Evolutionary conservation across 2,888 invertebrate species (phyloP), one percentile per base, ranked within the genome.

Genomic region (Phengaris arion): DNA sequence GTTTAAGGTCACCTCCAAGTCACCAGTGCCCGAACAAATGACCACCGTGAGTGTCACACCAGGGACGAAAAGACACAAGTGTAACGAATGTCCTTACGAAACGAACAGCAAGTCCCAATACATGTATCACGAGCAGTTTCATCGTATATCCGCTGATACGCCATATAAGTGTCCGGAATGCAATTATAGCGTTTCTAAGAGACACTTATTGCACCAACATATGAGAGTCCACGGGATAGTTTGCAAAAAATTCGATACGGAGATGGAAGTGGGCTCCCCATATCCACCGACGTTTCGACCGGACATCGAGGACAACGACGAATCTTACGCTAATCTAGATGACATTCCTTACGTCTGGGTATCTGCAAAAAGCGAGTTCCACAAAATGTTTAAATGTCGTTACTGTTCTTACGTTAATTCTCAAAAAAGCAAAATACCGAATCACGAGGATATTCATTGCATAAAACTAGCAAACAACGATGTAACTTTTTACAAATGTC

Each of bases 31-130:
- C 15, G 89, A 90, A 15, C 81, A 78, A 52, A 51, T 76, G 57
- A 73, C 74, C 78, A 82, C 55, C 81, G 85, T 69, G 79, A 82
- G n/a, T 86, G 88, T 82, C 73, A 74, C 86, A 1, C 80, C 81
- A 35, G 79, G 84, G 10, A 89, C 90, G 5, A 97, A 97, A 83
- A 95, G 96, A 78, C 97, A 97, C 86, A 95, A 95, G 84, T 98
- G 98, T 85, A 94, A 95, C 6, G 95, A 96, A 76, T 98, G 98
- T 86, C 97, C 98, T 0, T 98, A 97, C 85, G 96, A 96, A 80
- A 97, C 97, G 59, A 97, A 97, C 85, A 97, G 97, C 85, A 97
- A 97, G 86, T 97, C 97, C 48, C 97, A 98, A 87, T 97, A 96
- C 87, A 95, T 96, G 85, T 97, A 98, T 85, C 98, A 98, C 84